A percentile compares a stretch with the other conserved stretches of the same genome.
Evolutionary conservation across 2,113 vertebrate genomes (phyloP).

Genomic region (Calyptommatus sinebrachiatus): DNA sequence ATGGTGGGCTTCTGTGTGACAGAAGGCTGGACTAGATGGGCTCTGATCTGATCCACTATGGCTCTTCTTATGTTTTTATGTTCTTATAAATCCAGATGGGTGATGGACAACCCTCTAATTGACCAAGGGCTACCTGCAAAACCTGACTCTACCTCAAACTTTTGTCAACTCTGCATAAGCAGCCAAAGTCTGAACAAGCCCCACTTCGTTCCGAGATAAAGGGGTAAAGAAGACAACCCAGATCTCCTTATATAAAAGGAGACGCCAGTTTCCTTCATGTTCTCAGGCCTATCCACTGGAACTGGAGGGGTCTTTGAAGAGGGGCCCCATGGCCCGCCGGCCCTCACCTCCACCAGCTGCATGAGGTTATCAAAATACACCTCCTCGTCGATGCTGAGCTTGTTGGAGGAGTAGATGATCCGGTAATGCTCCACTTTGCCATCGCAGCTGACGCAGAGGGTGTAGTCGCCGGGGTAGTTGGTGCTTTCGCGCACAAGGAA

Average conservation of each 20-base stretch:
- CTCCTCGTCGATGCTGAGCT: conserved; percentile 94
- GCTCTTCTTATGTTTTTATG: too few species aligned
- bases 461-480: conserved; percentile 97
- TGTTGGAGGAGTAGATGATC: conserved; percentile 90
- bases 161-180: too few species aligned
- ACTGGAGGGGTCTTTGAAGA: too few species aligned
- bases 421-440: conserved; percentile 97
- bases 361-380: conserved; percentile 95
- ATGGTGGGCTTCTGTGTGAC: too few species aligned
- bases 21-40: too few species aligned
- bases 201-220: neutral
- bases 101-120: too few species aligned
- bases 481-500: conserved; percentile 97
- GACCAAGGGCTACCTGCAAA: too few species aligned
- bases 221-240: neutral
- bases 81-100: too few species aligned
- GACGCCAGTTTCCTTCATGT: neutral
- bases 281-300: neutral
- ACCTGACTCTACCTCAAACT: too few species aligned
- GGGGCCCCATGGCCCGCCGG: too few species aligned
- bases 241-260: neutral
- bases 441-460: conserved; percentile 94
- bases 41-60: too few species aligned
- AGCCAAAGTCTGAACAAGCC: neutral
- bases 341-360: conserved; percentile 94